A percentile compares a stretch with the other conserved stretches of the same genome.
These are phyloP conservation scores for Acipenser oxyrinchus DNA, from an alignment of 2,797 vertebrate genomes.

Conservation along the genomic window DNA sequence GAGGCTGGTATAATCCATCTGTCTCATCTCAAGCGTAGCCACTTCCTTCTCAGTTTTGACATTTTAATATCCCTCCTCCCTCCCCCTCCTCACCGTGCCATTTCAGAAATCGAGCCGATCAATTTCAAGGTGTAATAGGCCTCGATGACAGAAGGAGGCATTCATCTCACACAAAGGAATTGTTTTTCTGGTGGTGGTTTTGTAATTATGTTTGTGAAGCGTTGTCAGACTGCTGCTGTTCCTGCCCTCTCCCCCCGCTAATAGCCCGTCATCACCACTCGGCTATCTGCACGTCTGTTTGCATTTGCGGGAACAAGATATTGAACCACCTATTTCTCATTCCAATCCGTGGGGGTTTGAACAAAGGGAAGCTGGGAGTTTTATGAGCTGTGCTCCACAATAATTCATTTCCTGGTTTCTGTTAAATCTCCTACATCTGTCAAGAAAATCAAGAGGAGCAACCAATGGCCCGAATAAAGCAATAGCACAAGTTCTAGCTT, in stretches of 20 bases:
- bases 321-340: conserved; percentile 24
- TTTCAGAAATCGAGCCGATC: conserved; percentile 45
- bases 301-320: conserved; percentile 17
- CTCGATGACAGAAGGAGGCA: conserved; percentile 43
- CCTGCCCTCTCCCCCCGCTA: conserved; percentile 18
- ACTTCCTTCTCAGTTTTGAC: conserved; percentile 23
- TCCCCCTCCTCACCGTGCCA: conserved; percentile 18
- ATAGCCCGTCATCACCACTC: conserved; percentile 27
- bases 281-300: conserved; percentile 34
- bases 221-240: conserved; percentile 16
- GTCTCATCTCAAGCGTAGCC: too few species aligned
- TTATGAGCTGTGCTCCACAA: too few species aligned
- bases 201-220: conserved; percentile 38
- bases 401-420: too few species aligned
- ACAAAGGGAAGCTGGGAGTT: too few species aligned
- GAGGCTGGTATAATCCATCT: too few species aligned
- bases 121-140: conserved; percentile 38
- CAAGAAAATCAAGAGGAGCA: too few species aligned
- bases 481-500: too few species aligned
- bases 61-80: conserved; percentile 19
- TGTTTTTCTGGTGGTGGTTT: conserved; percentile 2
- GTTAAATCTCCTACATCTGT: too few species aligned
- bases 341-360: not conserved
- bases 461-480: too few species aligned
- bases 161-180: conserved; percentile 22